These are phyloP conservation scores for Platysternon megacephalum DNA, from an alignment of 2,113 vertebrate species.

Conservation along the genomic window DNA sequence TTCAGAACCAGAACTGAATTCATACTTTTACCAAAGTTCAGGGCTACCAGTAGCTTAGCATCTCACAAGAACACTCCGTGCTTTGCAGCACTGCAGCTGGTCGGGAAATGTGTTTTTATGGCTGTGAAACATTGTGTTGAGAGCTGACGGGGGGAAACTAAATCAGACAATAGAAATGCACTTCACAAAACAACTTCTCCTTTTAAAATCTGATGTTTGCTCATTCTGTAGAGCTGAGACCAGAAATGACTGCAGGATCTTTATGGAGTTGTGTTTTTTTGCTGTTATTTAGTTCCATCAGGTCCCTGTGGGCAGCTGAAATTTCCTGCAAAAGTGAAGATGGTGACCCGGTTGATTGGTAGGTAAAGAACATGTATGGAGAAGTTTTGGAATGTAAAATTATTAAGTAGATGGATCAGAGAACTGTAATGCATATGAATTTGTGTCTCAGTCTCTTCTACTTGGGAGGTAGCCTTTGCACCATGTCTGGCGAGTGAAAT, in stretches of 20 bases:
- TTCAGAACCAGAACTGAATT: neutral
- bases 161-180: neutral
- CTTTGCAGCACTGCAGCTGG: rapidly evolving
- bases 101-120: neutral
- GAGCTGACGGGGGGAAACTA: neutral
- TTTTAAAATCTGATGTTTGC: neutral
- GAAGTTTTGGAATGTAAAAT: neutral
- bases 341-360: slow-evolving; percentile 92
- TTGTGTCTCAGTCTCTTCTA: neutral
- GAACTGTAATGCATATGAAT: neutral
- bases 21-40: neutral
- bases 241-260: slow-evolving; percentile 63
- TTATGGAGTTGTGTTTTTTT: neutral
- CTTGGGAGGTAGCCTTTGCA: neutral
- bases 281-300: slow-evolving; percentile 37
- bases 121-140: neutral
- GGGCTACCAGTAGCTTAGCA: rapidly evolving
- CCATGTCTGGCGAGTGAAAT: neutral
- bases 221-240: neutral
- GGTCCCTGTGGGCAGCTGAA: slow-evolving; percentile 32
- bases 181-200: slow-evolving; percentile 11
- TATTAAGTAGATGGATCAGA: neutral
- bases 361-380: slow-evolving; percentile 62
- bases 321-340: slow-evolving; percentile 91
- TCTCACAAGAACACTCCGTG: rapidly evolving